These are phyloP conservation scores for Xyrauchen texanus DNA, from an alignment of 2,113 vertebrate species.

Conservation along the genomic window DNA sequence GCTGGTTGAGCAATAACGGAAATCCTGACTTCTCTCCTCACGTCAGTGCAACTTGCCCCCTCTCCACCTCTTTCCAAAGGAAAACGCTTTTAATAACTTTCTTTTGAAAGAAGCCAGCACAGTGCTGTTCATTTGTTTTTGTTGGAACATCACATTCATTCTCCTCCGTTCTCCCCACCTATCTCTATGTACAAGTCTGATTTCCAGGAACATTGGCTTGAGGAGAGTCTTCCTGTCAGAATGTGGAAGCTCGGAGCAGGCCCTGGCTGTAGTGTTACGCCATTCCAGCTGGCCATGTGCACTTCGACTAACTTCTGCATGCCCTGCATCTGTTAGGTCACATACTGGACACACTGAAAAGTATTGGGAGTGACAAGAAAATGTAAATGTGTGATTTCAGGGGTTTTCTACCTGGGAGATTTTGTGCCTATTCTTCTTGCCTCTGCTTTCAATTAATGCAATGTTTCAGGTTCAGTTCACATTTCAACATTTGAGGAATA, in stretches of 20 bases:
- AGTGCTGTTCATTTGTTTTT: conserved; percentile 45
- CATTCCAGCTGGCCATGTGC: conserved; percentile 22
- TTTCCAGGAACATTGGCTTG: conserved; percentile 82
- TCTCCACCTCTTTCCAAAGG: too few species aligned
- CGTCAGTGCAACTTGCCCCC: too few species aligned
- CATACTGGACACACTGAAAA: too few species aligned
- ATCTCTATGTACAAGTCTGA: conserved; percentile 54
- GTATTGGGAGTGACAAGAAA: too few species aligned
- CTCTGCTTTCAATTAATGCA: too few species aligned
- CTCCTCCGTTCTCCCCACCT: not conserved
- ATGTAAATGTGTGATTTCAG: too few species aligned
- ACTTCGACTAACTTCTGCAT: not conserved
- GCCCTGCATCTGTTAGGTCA: not conserved
- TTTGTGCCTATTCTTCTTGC: too few species aligned
- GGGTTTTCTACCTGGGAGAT: too few species aligned
- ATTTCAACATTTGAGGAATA: too few species aligned
- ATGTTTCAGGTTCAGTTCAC: too few species aligned
- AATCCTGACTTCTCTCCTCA: too few species aligned
- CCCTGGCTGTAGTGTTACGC: not conserved
- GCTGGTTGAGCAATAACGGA: too few species aligned
- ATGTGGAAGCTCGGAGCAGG: conserved; percentile 66
- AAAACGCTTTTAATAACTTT: conserved; percentile 30
- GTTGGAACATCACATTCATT: conserved; percentile 31
- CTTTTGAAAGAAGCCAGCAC: conserved; percentile 36
- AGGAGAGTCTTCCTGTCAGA: conserved; percentile 70